Base-by-base conservation (phyloP, 2,888 invertebrate species). In the Macrophya annulata region DNA sequence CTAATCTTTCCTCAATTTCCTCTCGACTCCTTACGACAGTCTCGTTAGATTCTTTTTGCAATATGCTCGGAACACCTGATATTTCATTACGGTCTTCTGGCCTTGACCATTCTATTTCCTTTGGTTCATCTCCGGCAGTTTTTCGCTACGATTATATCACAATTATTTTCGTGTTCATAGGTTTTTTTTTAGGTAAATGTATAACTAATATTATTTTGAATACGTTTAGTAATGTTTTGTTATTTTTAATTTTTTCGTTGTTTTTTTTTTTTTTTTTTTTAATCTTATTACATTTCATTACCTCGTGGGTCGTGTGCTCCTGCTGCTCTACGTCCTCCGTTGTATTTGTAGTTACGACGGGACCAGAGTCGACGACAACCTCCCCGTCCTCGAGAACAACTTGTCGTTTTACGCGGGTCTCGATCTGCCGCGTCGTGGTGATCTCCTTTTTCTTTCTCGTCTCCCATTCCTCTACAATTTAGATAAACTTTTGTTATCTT, bases 271-370 rank as follows among this genome's bases (percentile, higher is more conserved):
- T 15, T 76, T 40, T 15, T n/a, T 45, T 45, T 17, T 43, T 5
- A 10, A 25, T n/a, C n/a, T n/a, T n/a, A n/a, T 21, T 12, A 76
- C 21, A 43, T 76, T 71, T 17, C 84, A 86, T 85, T 87, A 95
- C 95, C 96, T 98, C 98, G 86, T 97, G 97, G 90, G 98, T 97
- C 92, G 98, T 97, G 88, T 97, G 97, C 93, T 98, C 98, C 92
- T 98, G 97, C 86, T 97, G 98, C 91, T 98, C 97, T 76, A 97
- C 97, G 92, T 98, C 98, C 94, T 98, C 98, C 76, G 97, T 98
- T 87, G 98, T 98, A 88, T 97, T 97, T 88, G 98, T 98, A 89
- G 98, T 98, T 91, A 98, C 97, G 93, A 98, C 96, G 5, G 98
- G 98, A 15, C 98, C 98, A 4, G 98, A 96, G 94, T 98, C 98